These are phyloP conservation scores for Aplysia californica DNA, from an alignment of 1,140 invertebrate genomes.

Conservation along the genomic window DNA sequence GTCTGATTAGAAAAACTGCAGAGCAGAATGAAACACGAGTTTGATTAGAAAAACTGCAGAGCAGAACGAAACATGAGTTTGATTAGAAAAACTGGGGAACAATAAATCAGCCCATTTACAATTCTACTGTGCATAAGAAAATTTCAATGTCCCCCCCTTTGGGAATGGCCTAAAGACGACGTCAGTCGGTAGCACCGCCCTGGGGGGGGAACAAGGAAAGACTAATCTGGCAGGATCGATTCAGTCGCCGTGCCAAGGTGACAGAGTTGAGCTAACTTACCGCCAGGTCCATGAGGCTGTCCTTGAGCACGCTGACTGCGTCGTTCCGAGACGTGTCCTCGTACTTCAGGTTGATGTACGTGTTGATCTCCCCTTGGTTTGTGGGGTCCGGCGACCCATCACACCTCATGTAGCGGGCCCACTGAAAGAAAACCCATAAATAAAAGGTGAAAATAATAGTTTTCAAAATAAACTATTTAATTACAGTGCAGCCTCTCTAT, in stretches of 20 bases:
- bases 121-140: too few relatives aligned
- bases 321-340: slow-evolving; percentile 52
- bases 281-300: slow-evolving; percentile 48
- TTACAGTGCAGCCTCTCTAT: not conserved
- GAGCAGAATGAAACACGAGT: too few relatives aligned
- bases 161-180: too few relatives aligned
- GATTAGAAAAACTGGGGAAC: slow-evolving; percentile 3
- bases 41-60: slow-evolving; percentile 3
- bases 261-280: too few relatives aligned
- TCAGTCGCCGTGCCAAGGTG: too few relatives aligned
- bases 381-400: slow-evolving; percentile 66
- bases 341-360: slow-evolving; percentile 61
- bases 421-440: slow-evolving; percentile 42
- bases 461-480: not conserved
- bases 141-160: too few relatives aligned
- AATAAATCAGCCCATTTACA: too few relatives aligned
- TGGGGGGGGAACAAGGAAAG: too few relatives aligned
- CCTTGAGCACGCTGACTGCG: slow-evolving; percentile 55
- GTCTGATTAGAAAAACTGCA: slow-evolving; percentile 1
- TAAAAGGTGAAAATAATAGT: not conserved
- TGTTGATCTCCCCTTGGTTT: slow-evolving; percentile 64
- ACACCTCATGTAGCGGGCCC: slow-evolving; percentile 66
- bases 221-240: too few relatives aligned
- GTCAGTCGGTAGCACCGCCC: too few relatives aligned
- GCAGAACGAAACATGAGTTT: too few relatives aligned